Evolutionary conservation across 2,888 invertebrate species (phyloP).

Genomic region (Drosophila neotestacea): DNA sequence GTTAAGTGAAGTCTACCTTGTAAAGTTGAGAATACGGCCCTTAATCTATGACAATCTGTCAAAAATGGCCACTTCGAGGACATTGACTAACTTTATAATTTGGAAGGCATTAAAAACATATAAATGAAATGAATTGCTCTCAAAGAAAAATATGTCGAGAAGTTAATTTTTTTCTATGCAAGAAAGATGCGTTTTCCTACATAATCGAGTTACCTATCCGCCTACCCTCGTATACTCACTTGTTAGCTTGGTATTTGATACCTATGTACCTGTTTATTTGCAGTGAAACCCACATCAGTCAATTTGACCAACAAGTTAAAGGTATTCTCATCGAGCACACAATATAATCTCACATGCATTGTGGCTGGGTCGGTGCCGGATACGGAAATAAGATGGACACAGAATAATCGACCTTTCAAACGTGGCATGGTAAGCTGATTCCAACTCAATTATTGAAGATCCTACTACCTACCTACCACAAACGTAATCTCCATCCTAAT

Average conservation of each 20-base stretch:
- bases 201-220: too few species aligned
- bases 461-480: neutral
- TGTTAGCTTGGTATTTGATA: conserved; percentile 4
- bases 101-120: too few species aligned
- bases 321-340: conserved; percentile 91
- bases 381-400: conserved; percentile 93
- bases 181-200: too few species aligned
- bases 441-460: conserved; percentile 19
- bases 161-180: too few species aligned
- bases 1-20: too few species aligned
- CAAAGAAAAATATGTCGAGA: too few species aligned
- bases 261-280: conserved; percentile 27
- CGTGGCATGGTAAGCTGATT: conserved; percentile 89
- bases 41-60: too few species aligned
- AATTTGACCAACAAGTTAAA: conserved; percentile 91
- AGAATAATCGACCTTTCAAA: conserved; percentile 91
- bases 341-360: conserved; percentile 92
- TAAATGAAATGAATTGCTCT: too few species aligned
- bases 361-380: conserved; percentile 94
- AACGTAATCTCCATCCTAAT: neutral
- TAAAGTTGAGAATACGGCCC: too few species aligned
- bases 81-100: too few species aligned
- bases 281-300: conserved; percentile 93
- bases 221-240: too few species aligned
- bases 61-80: too few species aligned